Conservation (phyloP, 2,113 vertebrate species). For the Corythaeola cristata region DNA sequence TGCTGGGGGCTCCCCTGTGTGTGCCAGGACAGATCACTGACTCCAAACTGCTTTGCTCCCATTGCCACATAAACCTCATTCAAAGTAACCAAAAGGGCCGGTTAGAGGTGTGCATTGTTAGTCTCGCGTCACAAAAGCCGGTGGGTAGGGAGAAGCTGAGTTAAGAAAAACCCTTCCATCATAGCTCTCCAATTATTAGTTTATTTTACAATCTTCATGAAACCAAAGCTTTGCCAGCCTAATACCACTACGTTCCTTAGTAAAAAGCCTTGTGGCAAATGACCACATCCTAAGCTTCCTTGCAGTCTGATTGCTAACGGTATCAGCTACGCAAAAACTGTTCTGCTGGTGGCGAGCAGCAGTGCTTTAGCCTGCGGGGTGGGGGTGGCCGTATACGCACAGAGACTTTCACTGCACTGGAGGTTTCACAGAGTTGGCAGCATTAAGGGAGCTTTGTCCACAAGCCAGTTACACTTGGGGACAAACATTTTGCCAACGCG, state of each 20-base stretch:
- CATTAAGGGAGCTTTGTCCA: slow-evolving; percentile 28
- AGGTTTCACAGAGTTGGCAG: neutral
- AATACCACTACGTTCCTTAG: neutral
- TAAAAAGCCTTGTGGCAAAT: neutral
- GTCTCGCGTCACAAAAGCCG: neutral
- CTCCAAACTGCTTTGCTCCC: slow-evolving; percentile 78
- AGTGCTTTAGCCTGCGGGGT: neutral
- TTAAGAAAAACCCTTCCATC: slow-evolving; percentile 31
- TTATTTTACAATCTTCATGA: neutral
- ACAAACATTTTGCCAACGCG: neutral
- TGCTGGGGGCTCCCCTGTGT: neutral
- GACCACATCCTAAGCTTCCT: neutral
- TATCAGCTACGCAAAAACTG: neutral
- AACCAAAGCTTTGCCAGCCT: slow-evolving; percentile 30
- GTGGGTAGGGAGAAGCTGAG: slow-evolving; percentile 2
- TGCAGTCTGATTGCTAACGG: neutral
- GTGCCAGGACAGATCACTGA: slow-evolving; percentile 75
- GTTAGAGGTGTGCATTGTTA: slow-evolving; percentile 60
- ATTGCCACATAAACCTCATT: slow-evolving; percentile 92
- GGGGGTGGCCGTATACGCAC: neutral
- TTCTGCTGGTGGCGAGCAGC: slow-evolving; percentile 12
- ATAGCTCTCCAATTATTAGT: neutral
- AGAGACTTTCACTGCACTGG: neutral
- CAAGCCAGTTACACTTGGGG: slow-evolving; percentile 21
- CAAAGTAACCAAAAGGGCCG: slow-evolving; percentile 83